Evolutionary conservation across 1,140 invertebrate genomes (phyloP), one percentile per base, ranked within the genome.

Genomic region (Wiebesia pumilae): DNA sequence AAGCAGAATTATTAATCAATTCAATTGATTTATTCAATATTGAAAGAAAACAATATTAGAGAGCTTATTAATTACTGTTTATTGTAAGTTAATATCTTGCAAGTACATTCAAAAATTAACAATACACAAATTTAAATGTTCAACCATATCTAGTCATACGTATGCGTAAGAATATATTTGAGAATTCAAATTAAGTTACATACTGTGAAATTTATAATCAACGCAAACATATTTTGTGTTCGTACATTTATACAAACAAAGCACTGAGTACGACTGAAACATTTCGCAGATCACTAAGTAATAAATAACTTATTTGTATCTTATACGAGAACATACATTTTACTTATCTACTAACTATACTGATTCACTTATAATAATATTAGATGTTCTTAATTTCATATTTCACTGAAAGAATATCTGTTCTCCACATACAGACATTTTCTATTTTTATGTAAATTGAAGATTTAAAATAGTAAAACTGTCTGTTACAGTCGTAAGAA

Each of bases 41-140:
- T n/a, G n/a, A n/a, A n/a, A n/a, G n/a, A n/a, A n/a, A 73, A 81
- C 1, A 81, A 62, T 27, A 24, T 58, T 33, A 6, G 3, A 79
- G 47, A 86, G n/a, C 38, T 88, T 51, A 88, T 87, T 87, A 88
- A 85, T 87, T 43, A n/a, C 16, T 51, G 51, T 88, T 87, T 88
- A 87, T 88, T 87, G 54, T 84, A 88, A 77, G 85, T 47, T 7
- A 47, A 47, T 81, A 86, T 69, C 30, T 51, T 88, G 86, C 40
- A 83, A 81, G 78, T 87, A 82, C 87, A 88, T 38, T 87, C 71
- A 85, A 85, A 83, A 87, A 67, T 85, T 58, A 81, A 85, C 81
- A 86, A 86, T 83, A 79, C 35, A 84, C 67, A 88, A 88, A 78
- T 35, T 80, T 83, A 71, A 62, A 82, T 54, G 51, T 54, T 14